These are phyloP conservation scores for Formica selysi DNA, from an alignment of 1,140 invertebrate species.

Conservation along the genomic window DNA sequence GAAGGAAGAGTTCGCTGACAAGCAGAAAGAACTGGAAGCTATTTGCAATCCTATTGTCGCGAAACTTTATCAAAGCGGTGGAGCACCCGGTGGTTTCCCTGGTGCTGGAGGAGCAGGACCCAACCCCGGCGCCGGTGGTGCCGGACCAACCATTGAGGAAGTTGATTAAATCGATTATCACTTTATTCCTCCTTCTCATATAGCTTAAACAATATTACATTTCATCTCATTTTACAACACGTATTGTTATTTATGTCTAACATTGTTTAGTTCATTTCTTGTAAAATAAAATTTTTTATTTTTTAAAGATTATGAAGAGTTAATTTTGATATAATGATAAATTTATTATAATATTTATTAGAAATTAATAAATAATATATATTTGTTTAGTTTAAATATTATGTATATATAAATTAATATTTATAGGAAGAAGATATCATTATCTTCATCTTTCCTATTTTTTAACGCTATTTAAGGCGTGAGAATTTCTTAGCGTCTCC, in stretches of 20 bases:
- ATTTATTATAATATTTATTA: conserved; percentile 58
- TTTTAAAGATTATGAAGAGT: neutral
- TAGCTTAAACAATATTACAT: neutral
- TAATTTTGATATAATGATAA: conserved; percentile 23
- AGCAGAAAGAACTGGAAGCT: conserved; percentile 95
- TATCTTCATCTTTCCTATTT: neutral
- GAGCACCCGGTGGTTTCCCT: conserved; percentile 86
- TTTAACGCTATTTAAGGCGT: neutral
- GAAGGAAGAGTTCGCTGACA: conserved; percentile 97
- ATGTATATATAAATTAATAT: too few species aligned
- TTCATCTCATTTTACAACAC: neutral
- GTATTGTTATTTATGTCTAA: neutral
- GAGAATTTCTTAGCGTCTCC: neutral
- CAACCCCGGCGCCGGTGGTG: conserved; percentile 75
- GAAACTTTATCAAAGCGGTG: conserved; percentile 91
- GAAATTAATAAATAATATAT: too few species aligned
- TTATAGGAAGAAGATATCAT: neutral
- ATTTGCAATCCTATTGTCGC: conserved; percentile 95
- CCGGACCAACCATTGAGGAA: conserved; percentile 90
- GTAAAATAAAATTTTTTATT: conserved; percentile 42
- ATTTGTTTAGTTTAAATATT: neutral
- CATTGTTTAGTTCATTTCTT: neutral
- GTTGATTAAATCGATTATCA: conserved; percentile 87
- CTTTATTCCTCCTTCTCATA: neutral
- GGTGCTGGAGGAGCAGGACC: conserved; percentile 40